phyloP scores from a whole-genome alignment of 2,797 vertebrate species.

The Limosa lapponica region DNA sequence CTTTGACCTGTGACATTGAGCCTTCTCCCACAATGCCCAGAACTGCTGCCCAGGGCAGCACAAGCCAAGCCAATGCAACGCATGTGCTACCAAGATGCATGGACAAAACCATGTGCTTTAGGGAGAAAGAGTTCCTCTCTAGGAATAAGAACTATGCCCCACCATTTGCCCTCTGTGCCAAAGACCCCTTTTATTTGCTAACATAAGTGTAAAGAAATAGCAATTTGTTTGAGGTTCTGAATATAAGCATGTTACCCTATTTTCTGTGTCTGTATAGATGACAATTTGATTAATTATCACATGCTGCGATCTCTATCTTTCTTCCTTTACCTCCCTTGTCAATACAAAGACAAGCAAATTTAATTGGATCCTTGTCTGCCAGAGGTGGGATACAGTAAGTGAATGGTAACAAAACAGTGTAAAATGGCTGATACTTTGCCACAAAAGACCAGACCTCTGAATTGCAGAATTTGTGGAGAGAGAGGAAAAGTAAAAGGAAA shows the following conservation, averaged over 20 bases:
- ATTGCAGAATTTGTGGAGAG: not conserved
- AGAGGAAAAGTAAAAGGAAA: not conserved
- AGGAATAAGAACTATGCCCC: not conserved
- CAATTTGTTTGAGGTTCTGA: not conserved
- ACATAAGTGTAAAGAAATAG: not conserved
- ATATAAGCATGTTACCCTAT: not conserved
- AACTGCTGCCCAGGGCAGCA: not conserved
- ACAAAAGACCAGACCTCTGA: not conserved
- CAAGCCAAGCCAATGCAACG: not conserved
- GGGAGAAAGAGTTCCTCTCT: not conserved
- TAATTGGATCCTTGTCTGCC: not conserved
- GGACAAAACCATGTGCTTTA: accelerated
- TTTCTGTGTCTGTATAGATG: not conserved
- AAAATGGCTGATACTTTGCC: not conserved
- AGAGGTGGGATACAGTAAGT: not conserved
- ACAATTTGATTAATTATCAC: not conserved
- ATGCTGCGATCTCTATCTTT: not conserved
- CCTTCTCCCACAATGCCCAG: not conserved
- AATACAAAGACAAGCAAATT: not conserved
- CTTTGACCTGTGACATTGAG: accelerated
- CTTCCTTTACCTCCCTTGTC: not conserved
- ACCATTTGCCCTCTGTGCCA: not conserved
- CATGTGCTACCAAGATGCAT: not conserved
- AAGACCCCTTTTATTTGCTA: not conserved
- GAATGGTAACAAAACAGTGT: not conserved